Evolutionary conservation across 1,140 invertebrate genomes (phyloP), one percentile per base, ranked within the genome.

Genomic region (Eueides isabella): DNA sequence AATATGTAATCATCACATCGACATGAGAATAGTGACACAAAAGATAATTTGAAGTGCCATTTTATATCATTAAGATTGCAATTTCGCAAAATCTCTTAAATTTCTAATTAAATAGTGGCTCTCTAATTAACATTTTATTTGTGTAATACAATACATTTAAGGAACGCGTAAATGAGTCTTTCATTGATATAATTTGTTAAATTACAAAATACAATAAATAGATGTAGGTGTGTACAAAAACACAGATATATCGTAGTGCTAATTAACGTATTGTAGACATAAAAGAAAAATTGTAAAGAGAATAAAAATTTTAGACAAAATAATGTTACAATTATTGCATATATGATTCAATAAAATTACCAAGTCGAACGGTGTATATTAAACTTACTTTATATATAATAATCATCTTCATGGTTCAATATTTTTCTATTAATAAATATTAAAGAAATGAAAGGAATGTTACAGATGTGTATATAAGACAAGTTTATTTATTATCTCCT

Each of bases 161-260:
- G 80, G 80, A 82, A 82, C 80, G 75, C 68, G 72, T 76, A 75
- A 77, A 72, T 77, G 74, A 80, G 79, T 78, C 73, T 80, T 80
- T 68, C 65, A 67, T 72, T 75, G 44, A 76, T 74, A 76, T 67
- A 75, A 67, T 66, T 71, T 69, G 71, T 48, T 67, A 71, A 66
- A 71, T 44, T 71, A 71, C 26, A 61, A 26, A 55, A 55, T 67
- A 55, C 63, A 61, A 66, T 67, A 44, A 73, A 74, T 48, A 70
- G 16, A 26, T 23, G 23, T 23, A 23, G 9, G 48, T 55, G 44
- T 77, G 19, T 74, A 67, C 28, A 29, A 33, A 35, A 41, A 71
- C 68, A 71, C 31, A 67, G 33, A 55, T 26, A 55, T 55, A 55
- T n/a, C 19, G 5, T 55, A 55, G 35, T 12, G 6, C 48, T 55